Base-by-base conservation (phyloP, 2,797 vertebrate genomes). In the Chiloscyllium punctatum region DNA sequence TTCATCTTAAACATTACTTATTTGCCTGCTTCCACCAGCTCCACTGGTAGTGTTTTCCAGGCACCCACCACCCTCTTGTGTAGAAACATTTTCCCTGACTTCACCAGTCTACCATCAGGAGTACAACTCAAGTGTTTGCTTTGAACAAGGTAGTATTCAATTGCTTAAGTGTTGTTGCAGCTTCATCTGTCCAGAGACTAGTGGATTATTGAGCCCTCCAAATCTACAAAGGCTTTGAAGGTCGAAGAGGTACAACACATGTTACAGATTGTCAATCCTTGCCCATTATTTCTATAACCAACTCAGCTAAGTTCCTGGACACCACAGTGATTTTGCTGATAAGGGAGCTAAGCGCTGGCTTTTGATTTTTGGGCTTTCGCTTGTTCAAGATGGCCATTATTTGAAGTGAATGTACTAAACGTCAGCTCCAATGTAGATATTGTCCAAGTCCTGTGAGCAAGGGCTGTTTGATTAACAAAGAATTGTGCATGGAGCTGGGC, bases 401-500 rank as follows among this genome's bases (percentile, higher is more conserved):
- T 30, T 66, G 62, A 18, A 33, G 66, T 6, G 33, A 91, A 82
- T 82, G 79, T 82, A n/a, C 79, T 4, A 82, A 16, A 5, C 82
- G 16, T 42, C 79, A 91, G 16, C 79, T 82, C 3, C 16, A 82
- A 37, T 4, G n/a, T 82, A n/a, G 79, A 42, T 82, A 16, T 82
- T 82, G 15, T 42, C 79, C 77, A 42, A 23, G 79, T 42, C 18
- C 79, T 42, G 79, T 68, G 33, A 62, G 15, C 62, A 42, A 3
- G 90, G n/a, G 90, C 18, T 68, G 57, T 66, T 68, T 68, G 16
- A 23, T 92, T 51, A 69, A 69, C 62, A 42, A 42, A 37, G 23
- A 42, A 21, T 92, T 66, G 90, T 92, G 23, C 69, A 69, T 92
- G 90, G 62, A 92, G 66, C 90, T 25, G 33, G 92, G 90, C n/a